Base-by-base conservation (phyloP, 2,113 vertebrate genomes). In the Micromys minutus region DNA sequence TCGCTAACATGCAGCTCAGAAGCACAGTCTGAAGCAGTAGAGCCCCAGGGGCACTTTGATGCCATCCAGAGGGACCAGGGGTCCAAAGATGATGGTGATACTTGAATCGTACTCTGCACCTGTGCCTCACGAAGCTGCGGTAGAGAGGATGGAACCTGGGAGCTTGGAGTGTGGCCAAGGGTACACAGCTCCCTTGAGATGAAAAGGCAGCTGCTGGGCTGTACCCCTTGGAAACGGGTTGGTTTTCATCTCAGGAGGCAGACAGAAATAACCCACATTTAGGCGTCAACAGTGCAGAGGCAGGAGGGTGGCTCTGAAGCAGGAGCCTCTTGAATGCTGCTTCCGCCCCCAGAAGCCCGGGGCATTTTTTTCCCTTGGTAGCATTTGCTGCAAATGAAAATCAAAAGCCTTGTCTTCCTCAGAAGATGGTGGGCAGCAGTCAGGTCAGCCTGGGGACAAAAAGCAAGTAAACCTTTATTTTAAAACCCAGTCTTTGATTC, bases 71-170 rank as follows among this genome's bases (percentile, higher is more conserved):
- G 77, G 74, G 89, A 83, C 29, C 2, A 22, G 0, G 29, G 10
- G 10, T 19, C 47, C 63, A 55, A 4, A 42, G 79, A 55, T 24
- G 83, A 50, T 19, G 16, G 11, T 24, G 55, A 36, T n/a, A 26
- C 71, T 97, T 96, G 94, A 94, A 94, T 95, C 71, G 50, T 42
- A 72, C 72, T 84, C 57, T 83, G 81, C 92, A 94, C 94, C n/a
- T 19, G 52, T 91, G 92, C 47, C 90, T 81, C 84, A 47, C 61
- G 72, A 83, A 83, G 72, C 89, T 95, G 76, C 74, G 93, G 97
- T 94, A 94, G 91, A 87, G 61, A 92, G 91, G 59, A 63, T 50
- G 61, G 84, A 47, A 75, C 45, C 22, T 16, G 50, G 45, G 9
- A 21, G 57, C 76, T 12, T 22, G 59, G 59, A 1, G n/a, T 10